Conservation (phyloP, 1,140 invertebrate genomes). For the Monomorium pharaonis region DNA sequence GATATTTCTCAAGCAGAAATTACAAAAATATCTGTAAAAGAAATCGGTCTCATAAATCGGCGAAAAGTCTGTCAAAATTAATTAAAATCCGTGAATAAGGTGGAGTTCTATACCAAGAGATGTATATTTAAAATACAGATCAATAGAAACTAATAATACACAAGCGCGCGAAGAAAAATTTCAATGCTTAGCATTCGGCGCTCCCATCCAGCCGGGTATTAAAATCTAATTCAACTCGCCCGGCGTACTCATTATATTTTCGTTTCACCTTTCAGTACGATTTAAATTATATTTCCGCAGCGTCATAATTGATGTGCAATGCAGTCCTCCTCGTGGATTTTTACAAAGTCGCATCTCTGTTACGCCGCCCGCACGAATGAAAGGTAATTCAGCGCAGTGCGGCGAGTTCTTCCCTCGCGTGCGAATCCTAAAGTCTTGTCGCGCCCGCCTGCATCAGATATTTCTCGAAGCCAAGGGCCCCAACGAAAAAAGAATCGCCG, state of each 20-base stretch:
- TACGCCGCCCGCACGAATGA: conserved; percentile 26
- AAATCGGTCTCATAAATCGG: background rate
- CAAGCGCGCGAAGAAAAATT: background rate
- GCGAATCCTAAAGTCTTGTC: background rate
- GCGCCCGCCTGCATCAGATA: background rate
- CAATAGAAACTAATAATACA: background rate
- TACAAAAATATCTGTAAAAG: background rate
- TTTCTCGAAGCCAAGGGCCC: background rate
- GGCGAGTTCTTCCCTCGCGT: background rate
- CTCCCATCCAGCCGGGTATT: background rate
- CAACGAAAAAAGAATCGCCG: background rate
- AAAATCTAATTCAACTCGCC: conserved; percentile 51
- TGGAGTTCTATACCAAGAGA: background rate
- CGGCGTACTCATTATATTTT: conserved; percentile 46
- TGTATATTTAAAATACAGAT: background rate
- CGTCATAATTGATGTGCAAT: conserved; percentile 39
- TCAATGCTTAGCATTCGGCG: conserved; percentile 33
- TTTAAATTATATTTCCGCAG: conserved; percentile 41
- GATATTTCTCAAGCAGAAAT: background rate
- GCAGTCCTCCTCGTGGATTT: conserved; percentile 20
- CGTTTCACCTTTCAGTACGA: conserved; percentile 46
- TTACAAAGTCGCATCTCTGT: conserved; percentile 35
- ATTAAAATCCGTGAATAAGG: conserved; percentile 3
- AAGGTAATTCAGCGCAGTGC: conserved; percentile 27
- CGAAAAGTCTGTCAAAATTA: background rate